These are phyloP conservation scores for Bradypus variegatus DNA, from an alignment of 2,797 vertebrate species.

Conservation along the genomic window DNA sequence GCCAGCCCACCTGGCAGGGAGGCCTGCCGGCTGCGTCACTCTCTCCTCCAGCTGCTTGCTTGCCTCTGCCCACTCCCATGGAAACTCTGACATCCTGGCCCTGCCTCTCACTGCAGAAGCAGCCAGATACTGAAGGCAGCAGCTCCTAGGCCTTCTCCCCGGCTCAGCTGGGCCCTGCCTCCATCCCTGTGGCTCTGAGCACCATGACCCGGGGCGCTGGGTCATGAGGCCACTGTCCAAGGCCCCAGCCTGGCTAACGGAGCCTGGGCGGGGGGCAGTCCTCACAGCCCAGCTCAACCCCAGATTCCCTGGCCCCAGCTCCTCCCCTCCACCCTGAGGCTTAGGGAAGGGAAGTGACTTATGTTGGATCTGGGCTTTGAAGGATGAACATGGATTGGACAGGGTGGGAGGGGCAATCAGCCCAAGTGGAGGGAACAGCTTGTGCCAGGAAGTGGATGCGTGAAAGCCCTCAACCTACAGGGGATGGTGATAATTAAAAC, in stretches of 20 bases:
- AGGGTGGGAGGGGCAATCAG: neutral
- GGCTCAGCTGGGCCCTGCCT: neutral
- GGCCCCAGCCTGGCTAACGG: neutral
- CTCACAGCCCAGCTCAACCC: neutral
- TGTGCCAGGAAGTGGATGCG: neutral
- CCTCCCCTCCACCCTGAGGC: neutral
- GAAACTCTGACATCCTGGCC: constrained; percentile 62
- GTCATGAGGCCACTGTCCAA: neutral
- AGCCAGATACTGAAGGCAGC: constrained; percentile 17
- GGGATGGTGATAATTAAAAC: neutral
- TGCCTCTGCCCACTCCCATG: constrained; percentile 60
- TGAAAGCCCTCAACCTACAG: neutral
- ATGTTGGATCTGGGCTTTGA: neutral
- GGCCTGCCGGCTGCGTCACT: constrained; percentile 48
- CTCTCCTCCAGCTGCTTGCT: constrained; percentile 57
- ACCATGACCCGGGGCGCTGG: neutral
- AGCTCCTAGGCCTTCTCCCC: neutral
- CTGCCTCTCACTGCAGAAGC: constrained; percentile 1
- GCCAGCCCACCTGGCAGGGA: constrained; percentile 57
- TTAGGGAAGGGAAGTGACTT: neutral
- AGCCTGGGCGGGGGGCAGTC: neutral
- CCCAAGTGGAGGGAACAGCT: neutral
- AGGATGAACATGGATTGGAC: neutral
- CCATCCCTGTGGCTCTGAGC: neutral
- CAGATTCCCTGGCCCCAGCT: neutral